Evolutionary conservation across 2,113 vertebrate genomes (phyloP).

Genomic region (Syngnathoides biaculeatus): DNA sequence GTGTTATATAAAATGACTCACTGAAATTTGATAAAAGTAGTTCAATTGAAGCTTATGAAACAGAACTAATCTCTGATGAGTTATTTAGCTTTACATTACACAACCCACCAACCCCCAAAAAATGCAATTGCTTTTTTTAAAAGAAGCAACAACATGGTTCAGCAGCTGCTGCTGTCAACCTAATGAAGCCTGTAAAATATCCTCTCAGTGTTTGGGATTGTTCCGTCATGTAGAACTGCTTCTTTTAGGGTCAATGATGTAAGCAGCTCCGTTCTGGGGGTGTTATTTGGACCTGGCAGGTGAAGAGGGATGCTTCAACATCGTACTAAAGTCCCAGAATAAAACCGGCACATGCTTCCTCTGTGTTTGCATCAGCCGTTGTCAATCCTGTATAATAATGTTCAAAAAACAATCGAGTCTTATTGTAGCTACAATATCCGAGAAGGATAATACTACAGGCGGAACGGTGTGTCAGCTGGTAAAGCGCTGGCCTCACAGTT

Average conservation of each 20-base stretch:
- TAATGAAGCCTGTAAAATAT: background rate
- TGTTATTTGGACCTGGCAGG: background rate
- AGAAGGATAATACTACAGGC: too few species aligned
- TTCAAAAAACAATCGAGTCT: too few species aligned
- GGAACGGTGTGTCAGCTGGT: too few species aligned
- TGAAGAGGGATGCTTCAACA: background rate
- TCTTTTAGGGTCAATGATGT: slow-evolving; percentile 3
- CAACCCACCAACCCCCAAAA: background rate
- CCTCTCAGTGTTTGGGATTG: slow-evolving; percentile 10
- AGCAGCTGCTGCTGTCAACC: background rate
- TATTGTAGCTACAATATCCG: too few species aligned
- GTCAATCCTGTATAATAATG: too few species aligned
- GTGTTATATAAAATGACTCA: background rate
- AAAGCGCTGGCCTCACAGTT: too few species aligned
- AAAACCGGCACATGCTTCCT: background rate
- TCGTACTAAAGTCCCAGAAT: background rate
- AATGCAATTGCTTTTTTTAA: background rate
- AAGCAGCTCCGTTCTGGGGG: background rate
- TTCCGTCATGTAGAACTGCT: slow-evolving; percentile 14
- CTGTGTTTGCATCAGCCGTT: background rate
- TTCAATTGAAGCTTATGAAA: background rate
- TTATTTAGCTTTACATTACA: background rate
- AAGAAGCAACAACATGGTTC: background rate
- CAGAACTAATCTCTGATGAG: background rate
- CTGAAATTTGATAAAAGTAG: background rate